Base-by-base conservation (phyloP, 2,113 vertebrate genomes). In the Halcyon senegalensis region DNA sequence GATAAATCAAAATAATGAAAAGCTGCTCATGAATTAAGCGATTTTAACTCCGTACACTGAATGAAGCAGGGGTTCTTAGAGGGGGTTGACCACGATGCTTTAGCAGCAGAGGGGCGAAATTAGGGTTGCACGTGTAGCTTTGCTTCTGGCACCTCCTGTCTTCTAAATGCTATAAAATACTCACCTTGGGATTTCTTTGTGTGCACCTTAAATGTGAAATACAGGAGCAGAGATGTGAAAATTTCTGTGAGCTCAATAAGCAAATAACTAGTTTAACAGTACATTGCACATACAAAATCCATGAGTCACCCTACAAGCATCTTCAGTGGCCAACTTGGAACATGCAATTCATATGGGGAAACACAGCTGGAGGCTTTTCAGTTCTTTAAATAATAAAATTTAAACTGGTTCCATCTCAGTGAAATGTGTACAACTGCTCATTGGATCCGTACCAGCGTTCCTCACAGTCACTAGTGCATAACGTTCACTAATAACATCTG, bases 401-500 rank as follows among this genome's bases (percentile, higher is more conserved):
- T 62, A 84, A 78, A 60, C 58, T 39, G 51, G 21, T 90, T 81
- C 83, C 48, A 46, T 85, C 59, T 84, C 48, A 67, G 50, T 84
- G 66, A 60, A 90, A 84, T 81, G 74, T 80, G 81, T 89, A 63
- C 2, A 25, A 86, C 84, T 92, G 76, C 53, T 92, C 37, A 31
- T 33, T 91, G 93, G 94, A 90, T 81, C 78, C 33, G 27, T 60
- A 92, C 79, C 94, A 89, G 84, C 27, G 14, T 94, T 91, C 87
- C 60, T 91, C 53, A 60, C 43, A 75, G 64, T 84, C 72, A 60
- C 37, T 79, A 59, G 77, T 59, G 77, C 17, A 2, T 39, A 88
- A 78, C 43, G 44, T 63, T 83, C 55, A 51, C 88, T 96, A 91
- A 24, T 66, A 95, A 90, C 93, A 94, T 84, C 94, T 97, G 97